These are phyloP conservation scores for Lamellibrachia luymesi DNA, from an alignment of 1,140 invertebrate genomes.

Conservation along the genomic window DNA sequence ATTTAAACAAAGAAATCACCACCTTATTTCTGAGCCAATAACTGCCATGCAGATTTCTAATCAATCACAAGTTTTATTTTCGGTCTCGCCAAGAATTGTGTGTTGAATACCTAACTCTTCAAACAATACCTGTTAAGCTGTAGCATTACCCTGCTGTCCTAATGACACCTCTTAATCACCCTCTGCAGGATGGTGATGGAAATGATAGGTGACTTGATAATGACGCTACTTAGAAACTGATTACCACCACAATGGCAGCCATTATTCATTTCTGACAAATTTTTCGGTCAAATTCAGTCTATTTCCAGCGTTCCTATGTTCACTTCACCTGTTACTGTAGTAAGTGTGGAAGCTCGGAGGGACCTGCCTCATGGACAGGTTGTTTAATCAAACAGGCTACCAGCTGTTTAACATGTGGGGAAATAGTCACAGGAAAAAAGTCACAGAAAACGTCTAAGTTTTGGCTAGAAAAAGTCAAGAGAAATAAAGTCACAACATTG, in stretches of 20 bases:
- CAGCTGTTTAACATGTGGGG: too few species aligned
- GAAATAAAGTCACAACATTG: too few species aligned
- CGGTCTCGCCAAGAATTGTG: neutral
- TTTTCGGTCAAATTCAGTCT: neutral
- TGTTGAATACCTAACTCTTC: neutral
- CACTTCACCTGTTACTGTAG: neutral
- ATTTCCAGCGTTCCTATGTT: neutral
- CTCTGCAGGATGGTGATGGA: neutral
- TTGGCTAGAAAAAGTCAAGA: too few species aligned
- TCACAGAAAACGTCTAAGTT: neutral
- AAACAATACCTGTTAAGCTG: neutral
- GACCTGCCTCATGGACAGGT: too few species aligned
- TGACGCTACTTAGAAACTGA: neutral
- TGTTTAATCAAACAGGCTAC: neutral
- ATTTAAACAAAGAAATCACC: neutral
- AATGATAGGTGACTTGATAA: neutral
- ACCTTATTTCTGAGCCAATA: neutral
- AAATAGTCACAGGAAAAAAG: neutral
- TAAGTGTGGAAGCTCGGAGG: neutral
- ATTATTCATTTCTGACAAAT: constrained; percentile 1
- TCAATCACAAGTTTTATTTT: neutral
- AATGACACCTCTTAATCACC: neutral
- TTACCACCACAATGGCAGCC: neutral
- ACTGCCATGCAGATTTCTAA: neutral
- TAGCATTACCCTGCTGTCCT: neutral